Conservation (phyloP, 2,888 invertebrate species). For the Bombyx huttoni region DNA sequence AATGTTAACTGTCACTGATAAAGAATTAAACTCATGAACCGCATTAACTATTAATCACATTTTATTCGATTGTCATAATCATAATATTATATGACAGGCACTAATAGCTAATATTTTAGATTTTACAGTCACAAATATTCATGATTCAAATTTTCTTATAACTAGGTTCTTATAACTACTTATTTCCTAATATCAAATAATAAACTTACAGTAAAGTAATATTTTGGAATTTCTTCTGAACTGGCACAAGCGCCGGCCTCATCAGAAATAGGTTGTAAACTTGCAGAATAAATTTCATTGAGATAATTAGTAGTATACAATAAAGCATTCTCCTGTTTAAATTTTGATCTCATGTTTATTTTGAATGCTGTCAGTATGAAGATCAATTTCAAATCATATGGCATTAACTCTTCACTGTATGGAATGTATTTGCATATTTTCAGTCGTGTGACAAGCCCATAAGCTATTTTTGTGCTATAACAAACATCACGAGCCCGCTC, state of each 20-base stretch:
- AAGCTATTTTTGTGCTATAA: conserved; percentile 74
- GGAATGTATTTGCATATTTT: conserved; percentile 76
- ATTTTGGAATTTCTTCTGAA: conserved; percentile 20
- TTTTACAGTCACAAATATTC: no score
- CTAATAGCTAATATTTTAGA: no score
- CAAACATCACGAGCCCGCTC: conserved; percentile 52
- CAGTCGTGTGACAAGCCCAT: conserved; percentile 81
- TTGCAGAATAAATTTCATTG: conserved; percentile 73
- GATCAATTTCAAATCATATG: conserved; percentile 89
- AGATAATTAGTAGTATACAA: conserved; percentile 78
- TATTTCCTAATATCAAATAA: neutral
- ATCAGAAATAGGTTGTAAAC: conserved; percentile 16
- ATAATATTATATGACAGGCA: no score
- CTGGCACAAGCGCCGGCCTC: conserved; percentile 26
- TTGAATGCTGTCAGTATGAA: conserved; percentile 91
- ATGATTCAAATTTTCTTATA: no score
- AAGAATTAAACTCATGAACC: no score
- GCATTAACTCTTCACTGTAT: conserved; percentile 80
- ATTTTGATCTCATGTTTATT: conserved; percentile 75
- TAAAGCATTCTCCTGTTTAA: conserved; percentile 80
- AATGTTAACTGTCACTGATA: no score
- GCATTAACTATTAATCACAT: no score
- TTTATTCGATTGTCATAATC: no score
- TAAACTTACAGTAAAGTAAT: conserved; percentile 33
- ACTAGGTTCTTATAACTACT: no score